Base-by-base conservation (phyloP, 2,888 invertebrate genomes). In the Sarcophaga caerulescens region DNA sequence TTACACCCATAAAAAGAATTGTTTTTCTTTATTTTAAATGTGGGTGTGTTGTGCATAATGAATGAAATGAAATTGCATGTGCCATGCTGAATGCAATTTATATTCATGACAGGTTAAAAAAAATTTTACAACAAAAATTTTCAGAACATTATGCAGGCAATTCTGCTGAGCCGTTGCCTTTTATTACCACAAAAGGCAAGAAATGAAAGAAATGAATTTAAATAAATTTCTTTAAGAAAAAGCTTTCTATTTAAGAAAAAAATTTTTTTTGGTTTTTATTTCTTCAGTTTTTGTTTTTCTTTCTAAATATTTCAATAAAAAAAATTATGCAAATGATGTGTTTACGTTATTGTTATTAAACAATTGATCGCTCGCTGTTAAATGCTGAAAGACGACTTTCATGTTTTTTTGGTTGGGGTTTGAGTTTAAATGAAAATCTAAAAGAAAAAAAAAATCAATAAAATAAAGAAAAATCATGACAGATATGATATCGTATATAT, bases 341-440 rank as follows among this genome's bases (percentile, higher is more conserved):
- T 71, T 17, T 17, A 23, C 44, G 21, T 60, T 73, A 14, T 73
- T 60, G 19, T 71, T 59, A 60, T 23, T 44, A 69, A 62, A 62
- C 75, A 81, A 63, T 81, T 81, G 81, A 68, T 81, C 73, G 68
- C 57, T 81, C 73, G 68, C 57, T 68, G 62, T 69, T 62, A 10
- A 74, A 52, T 44, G 62, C 17, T 35, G 2, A 35, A 10, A 35
- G 35, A 8, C 35, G 35, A 35, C 8, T 35, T 35, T 35, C 2
- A 35, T 35, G 35, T 35, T 35, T 35, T 35, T 1, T 35, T 35
- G 35, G 1, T 35, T 35, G 35, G 10, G 8, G 17, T 59, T n/a
- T 57, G 17, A 12, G 60, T 14, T 68, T 14, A 11, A 60, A 19
- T 23, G 19, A 60, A 1, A 45, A 45, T 47, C 2, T 35, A 66